Conservation (phyloP, 2,113 vertebrate species). For the Pongo abelii region DNA sequence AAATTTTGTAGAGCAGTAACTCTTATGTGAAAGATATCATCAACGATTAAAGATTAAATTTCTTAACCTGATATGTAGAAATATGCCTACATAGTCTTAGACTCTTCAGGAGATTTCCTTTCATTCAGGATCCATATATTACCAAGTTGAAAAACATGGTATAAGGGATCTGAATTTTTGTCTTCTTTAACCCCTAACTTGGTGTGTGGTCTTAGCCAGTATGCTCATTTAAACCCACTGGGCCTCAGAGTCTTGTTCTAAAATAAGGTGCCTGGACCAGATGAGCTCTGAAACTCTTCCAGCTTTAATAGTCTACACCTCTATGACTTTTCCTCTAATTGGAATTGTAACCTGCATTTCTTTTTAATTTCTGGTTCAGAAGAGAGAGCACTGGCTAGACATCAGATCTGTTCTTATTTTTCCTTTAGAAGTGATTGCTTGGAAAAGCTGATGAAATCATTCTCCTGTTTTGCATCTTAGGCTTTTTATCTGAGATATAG, state of each 20-base stretch:
- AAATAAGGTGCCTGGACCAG: background rate
- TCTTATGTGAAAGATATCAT: background rate
- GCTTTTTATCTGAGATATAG: background rate
- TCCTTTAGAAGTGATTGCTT: conserved; percentile 4
- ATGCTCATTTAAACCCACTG: background rate
- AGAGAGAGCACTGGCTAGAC: background rate
- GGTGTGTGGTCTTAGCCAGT: background rate
- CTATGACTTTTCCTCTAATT: background rate
- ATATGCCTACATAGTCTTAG: background rate
- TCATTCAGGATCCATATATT: background rate
- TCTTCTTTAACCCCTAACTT: background rate
- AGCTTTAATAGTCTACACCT: background rate
- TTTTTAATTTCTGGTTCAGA: conserved; percentile 24
- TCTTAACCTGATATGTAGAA: background rate
- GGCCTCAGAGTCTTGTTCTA: background rate
- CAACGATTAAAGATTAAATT: background rate
- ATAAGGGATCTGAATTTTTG: background rate
- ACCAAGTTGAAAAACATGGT: background rate
- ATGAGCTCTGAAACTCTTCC: background rate
- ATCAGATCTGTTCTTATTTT: conserved; percentile 18
- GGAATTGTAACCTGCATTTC: background rate
- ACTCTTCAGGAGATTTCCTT: conserved; percentile 19
- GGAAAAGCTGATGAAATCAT: background rate
- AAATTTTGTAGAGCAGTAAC: background rate
- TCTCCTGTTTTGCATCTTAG: conserved; percentile 25